phyloP scores from a whole-genome alignment of 2,888 invertebrate species.

The Baronia brevicornis region DNA sequence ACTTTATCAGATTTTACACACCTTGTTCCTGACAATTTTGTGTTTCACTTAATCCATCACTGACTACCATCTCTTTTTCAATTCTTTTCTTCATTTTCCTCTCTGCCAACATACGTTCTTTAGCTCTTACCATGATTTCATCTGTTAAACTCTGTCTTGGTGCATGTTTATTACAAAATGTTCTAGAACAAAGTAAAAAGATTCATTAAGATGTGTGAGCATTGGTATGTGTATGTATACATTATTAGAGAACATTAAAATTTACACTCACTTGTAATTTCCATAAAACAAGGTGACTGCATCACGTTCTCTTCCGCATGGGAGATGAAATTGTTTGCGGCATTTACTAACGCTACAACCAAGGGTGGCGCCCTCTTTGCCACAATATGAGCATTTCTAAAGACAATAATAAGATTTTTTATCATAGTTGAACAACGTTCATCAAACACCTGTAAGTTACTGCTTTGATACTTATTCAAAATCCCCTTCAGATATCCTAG shows the following conservation, averaged over 20 bases:
- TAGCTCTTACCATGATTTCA: slow-evolving; percentile 41
- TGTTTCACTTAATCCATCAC: too few species aligned
- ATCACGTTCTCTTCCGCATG: slow-evolving; percentile 80
- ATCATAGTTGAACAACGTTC: not conserved
- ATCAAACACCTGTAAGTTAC: too few species aligned
- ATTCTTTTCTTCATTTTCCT: slow-evolving; percentile 18
- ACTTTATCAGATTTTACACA: too few species aligned
- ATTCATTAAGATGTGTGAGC: slow-evolving; percentile 2
- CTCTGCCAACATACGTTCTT: slow-evolving; percentile 24
- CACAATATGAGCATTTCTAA: slow-evolving; percentile 83
- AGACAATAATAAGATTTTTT: slow-evolving; percentile 24
- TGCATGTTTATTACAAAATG: slow-evolving; percentile 78
- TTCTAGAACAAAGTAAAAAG: slow-evolving; percentile 51
- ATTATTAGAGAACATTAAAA: not conserved
- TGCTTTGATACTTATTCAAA: too few species aligned
- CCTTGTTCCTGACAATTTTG: too few species aligned
- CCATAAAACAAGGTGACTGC: slow-evolving; percentile 79
- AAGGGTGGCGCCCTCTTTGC: slow-evolving; percentile 79
- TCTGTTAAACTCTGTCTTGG: slow-evolving; percentile 65
- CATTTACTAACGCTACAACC: slow-evolving; percentile 81
- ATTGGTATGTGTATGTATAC: not conserved
- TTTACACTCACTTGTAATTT: slow-evolving; percentile 70
- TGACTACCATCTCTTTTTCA: slow-evolving; percentile 1
- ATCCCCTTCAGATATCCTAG: too few species aligned
- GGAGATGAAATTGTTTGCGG: slow-evolving; percentile 81